Evolutionary conservation across 2,113 vertebrate genomes (phyloP).

Genomic region (Carettochelys insculpta): DNA sequence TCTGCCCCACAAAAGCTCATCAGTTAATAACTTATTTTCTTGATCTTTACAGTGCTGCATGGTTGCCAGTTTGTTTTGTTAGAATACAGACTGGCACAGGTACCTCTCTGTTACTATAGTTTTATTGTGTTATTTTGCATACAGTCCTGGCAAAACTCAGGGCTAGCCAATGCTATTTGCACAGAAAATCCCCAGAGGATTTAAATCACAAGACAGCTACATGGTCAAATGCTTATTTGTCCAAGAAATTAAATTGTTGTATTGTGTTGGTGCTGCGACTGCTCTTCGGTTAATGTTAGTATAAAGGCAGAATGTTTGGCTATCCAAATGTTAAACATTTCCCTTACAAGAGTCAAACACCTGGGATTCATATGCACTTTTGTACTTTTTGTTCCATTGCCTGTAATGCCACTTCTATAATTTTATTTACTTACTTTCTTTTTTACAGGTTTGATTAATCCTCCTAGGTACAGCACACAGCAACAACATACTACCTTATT

Average conservation of each 20-base stretch:
- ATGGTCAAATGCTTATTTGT: constrained; percentile 31
- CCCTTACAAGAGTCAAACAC: constrained; percentile 32
- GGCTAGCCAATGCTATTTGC: not conserved
- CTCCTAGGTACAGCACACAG: constrained; percentile 26
- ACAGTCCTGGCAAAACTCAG: not conserved
- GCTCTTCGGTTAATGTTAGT: constrained; percentile 47
- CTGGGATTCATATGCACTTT: constrained; percentile 1
- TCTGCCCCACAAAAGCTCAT: no score
- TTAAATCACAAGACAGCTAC: constrained; percentile 35
- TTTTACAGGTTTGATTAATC: constrained; percentile 46
- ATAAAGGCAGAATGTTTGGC: constrained; percentile 46
- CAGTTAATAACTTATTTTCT: no score
- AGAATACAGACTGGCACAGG: no score
- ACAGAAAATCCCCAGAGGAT: constrained; percentile 34
- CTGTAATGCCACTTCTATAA: constrained; percentile 41
- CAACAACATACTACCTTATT: not conserved
- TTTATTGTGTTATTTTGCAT: not conserved
- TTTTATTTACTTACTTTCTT: not conserved
- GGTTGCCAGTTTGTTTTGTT: no score
- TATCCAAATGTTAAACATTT: constrained; percentile 58
- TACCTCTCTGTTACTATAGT: no score
- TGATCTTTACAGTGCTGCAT: no score
- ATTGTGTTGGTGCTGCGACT: constrained; percentile 45
- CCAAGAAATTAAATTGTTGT: constrained; percentile 64
- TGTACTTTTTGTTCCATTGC: constrained; percentile 25